phyloP scores from a whole-genome alignment of 1,140 invertebrate species.

The Ostrea edulis region DNA sequence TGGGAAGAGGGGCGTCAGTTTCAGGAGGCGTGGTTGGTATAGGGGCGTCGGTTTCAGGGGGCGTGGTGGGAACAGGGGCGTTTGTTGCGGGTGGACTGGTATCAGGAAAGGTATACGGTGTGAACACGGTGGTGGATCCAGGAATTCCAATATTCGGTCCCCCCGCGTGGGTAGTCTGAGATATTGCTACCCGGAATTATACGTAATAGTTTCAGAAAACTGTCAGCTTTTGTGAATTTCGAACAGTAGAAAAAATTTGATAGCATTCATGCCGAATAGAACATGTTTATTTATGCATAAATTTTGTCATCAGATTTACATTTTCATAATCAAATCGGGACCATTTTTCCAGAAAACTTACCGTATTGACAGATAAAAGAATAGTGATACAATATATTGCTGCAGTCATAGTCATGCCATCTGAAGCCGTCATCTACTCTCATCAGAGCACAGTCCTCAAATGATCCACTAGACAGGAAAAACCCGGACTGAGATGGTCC shows the following conservation, averaged over 20 bases:
- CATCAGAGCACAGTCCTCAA: conserved; percentile 61
- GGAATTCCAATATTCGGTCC: not conserved
- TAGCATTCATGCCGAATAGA: not conserved
- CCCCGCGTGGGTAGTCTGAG: not conserved
- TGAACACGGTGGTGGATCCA: not conserved
- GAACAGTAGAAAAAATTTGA: too few relatives aligned
- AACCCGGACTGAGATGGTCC: conserved; percentile 47
- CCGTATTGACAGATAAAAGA: conserved; percentile 58
- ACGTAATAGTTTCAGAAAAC: not conserved
- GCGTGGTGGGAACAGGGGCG: not conserved
- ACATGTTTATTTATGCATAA: not conserved
- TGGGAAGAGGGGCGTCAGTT: not conserved
- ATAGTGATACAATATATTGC: conserved; percentile 43
- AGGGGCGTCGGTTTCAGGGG: not conserved
- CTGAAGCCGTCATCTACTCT: conserved; percentile 45
- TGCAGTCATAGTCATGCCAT: conserved; percentile 62
- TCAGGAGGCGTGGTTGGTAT: not conserved
- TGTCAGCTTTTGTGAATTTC: not conserved
- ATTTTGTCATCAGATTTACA: not conserved
- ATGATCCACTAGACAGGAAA: conserved; percentile 40
- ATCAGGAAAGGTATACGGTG: not conserved
- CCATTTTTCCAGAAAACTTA: conserved; percentile 26
- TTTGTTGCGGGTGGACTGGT: not conserved
- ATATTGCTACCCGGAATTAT: not conserved
- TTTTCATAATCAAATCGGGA: not conserved